Conservation (phyloP, 2,113 vertebrate species). For the Lichenostomus cassidix region DNA sequence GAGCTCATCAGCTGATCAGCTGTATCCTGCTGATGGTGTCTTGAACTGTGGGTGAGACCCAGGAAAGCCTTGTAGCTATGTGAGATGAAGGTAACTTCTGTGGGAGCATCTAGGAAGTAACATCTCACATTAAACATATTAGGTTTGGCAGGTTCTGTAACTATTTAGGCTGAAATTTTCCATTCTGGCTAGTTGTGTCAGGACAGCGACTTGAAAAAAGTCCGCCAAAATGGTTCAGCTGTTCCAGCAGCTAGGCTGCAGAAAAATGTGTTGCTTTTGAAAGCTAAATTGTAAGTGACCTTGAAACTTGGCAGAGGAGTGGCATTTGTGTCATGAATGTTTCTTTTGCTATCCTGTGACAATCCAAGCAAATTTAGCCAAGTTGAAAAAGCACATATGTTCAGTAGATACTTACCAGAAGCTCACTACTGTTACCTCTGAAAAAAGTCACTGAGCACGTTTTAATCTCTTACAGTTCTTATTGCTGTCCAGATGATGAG, state of each 20-base stretch:
- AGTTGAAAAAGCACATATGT: slow-evolving; percentile 38
- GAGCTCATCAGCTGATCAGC: not conserved
- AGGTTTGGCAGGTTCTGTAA: not conserved
- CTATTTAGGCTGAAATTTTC: slow-evolving; percentile 19
- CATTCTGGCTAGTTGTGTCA: not conserved
- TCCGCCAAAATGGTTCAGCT: not conserved
- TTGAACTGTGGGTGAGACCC: not conserved
- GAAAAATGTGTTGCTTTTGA: slow-evolving; percentile 19
- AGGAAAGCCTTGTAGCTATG: not conserved
- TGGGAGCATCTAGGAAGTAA: not conserved
- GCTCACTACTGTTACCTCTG: not conserved
- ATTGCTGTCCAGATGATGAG: not conserved
- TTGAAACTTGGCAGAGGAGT: slow-evolving; percentile 56
- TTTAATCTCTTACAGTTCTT: not conserved
- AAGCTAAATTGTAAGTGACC: slow-evolving; percentile 30
- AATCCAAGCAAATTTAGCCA: slow-evolving; percentile 41
- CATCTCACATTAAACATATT: not conserved
- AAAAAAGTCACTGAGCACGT: not conserved
- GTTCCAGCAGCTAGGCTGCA: slow-evolving; percentile 12
- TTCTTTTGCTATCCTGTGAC: slow-evolving; percentile 32
- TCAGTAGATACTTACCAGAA: slow-evolving; percentile 5
- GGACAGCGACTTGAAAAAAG: not conserved
- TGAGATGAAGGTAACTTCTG: not conserved
- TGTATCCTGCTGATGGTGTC: not conserved
- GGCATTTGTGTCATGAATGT: slow-evolving; percentile 17